Evolutionary conservation across 1,140 invertebrate genomes (phyloP), one percentile per base, ranked within the genome.

Genomic region (Drosophila pallidifrons): DNA sequence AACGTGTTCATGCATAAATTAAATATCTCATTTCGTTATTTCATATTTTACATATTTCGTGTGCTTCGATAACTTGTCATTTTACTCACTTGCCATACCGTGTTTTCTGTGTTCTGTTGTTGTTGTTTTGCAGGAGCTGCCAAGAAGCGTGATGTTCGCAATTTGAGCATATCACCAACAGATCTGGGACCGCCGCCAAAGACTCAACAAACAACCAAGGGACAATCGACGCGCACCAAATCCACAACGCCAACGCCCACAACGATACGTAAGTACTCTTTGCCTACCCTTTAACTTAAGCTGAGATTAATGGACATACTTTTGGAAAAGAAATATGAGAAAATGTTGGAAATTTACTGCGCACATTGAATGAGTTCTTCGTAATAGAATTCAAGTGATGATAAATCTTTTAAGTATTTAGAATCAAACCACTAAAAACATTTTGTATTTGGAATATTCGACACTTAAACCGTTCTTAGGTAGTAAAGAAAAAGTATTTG

Each of bases 101-200:
- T 58, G 20, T 38, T 49, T 49, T 20, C 7, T 20, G 11, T 49
- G 3, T 38, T 38, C 35, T 10, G 10, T 32, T 5, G 52, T 32
- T 5, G 52, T 73, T 10, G 10, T 32, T 5, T 64, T 73, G 35
- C 78, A 92, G 92, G 92, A 89, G 79, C 92, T 75, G 92, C 92
- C 89, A 92, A 92, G 75, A 92, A 92, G 75, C 92, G 92, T 58
- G 92, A 92, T 91, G 92, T 92, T 70, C 91, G 92, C 69, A 92
- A 91, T 68, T 75, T 92, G 60, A 92, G 82, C 75, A 92, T 92
- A 78, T 92, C 92, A 66, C 92, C 92, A 41, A 92, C 91, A 30
- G 92, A 92, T 87, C 86, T 92, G 70, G 92, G 92, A 72, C 92
- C 92, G 77, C 92, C 92, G 47, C 91, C 91, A 58, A 92, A 92